Conservation (phyloP, 2,797 vertebrate genomes). For the Diglossa cyanea region DNA sequence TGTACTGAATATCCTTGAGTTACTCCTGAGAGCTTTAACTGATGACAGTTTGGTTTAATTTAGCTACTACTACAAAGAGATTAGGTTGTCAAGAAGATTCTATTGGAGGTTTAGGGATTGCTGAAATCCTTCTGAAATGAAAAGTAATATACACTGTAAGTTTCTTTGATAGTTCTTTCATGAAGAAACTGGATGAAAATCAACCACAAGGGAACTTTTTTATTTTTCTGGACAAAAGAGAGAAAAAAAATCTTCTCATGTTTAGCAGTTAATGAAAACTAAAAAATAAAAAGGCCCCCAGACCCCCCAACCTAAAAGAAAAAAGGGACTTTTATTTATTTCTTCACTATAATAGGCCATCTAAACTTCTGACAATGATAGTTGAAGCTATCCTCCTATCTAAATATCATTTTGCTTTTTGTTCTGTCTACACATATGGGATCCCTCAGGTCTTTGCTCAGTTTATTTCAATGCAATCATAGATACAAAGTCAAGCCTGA, state of each 20-base stretch:
- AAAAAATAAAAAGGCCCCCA: not conserved
- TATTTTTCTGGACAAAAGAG: not conserved
- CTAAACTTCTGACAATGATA: not conserved
- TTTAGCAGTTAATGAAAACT: not conserved
- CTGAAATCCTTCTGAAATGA: constrained; percentile 56
- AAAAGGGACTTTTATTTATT: not conserved
- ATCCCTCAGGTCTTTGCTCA: not conserved
- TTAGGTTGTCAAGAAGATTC: constrained; percentile 54
- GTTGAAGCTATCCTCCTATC: not conserved
- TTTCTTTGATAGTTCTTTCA: constrained; percentile 49
- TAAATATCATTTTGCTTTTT: not conserved
- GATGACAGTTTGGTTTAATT: constrained; percentile 63
- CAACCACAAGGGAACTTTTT: not conserved
- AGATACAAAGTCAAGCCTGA: not conserved
- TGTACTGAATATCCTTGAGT: constrained; percentile 32
- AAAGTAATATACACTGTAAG: constrained; percentile 42
- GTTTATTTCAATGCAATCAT: not conserved
- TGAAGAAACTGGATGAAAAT: constrained; percentile 33
- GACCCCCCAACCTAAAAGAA: not conserved
- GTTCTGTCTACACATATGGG: not conserved
- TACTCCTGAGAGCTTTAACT: constrained; percentile 43
- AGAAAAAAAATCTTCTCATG: not conserved
- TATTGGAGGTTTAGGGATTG: constrained; percentile 47
- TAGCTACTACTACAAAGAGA: constrained; percentile 49
- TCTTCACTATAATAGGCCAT: not conserved